Base-by-base conservation (phyloP, 2,797 vertebrate genomes). In the Gorsachius magnificus region DNA sequence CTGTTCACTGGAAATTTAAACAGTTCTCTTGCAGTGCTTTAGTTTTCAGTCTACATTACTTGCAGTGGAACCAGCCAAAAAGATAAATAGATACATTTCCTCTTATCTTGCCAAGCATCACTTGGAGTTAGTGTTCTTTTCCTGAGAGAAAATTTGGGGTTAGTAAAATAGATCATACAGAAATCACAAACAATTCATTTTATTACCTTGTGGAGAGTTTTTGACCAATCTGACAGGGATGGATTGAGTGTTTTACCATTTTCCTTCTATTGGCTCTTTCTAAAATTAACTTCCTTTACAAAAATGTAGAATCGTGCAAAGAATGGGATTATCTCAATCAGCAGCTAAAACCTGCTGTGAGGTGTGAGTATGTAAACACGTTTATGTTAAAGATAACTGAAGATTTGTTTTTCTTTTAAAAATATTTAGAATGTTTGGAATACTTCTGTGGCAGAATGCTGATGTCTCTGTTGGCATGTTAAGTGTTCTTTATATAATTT, bases 391-490 rank as follows among this genome's bases (percentile, higher is more conserved):
- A 92, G 83, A 89, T 83, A 78, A 71, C 28, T 24, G 51, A 71
- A 45, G 74, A 71, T 69, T 83, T 95, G 50, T 61, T 91, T 93
- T 88, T 58, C 41, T 91, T 78, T 86, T 82, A 16, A 63, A 86
- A 65, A 53, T 90, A 50, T 28, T 92, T 82, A 70, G 74, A 64
- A 69, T 92, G 24, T 77, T 94, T 91, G 88, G 77, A 92, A 92
- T 94, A 50, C 41, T 96, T 93, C 41, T 74, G 56, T 77, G 83
- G 33, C 64, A 83, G 70, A 89, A 68, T 66, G 61, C 38, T 90
- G 41, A 54, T 86, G 28, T 81, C 89, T 88, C 45, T 86, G 19
- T 63, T 92, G 80, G 74, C 66, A 70, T 53, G 50, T 70, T 79
- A 60, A 95, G 56, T 84, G 63, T 54, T 74, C 45, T 91, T 81